phyloP scores from a whole-genome alignment of 2,113 vertebrate species.

The Ammodytes dubius region DNA sequence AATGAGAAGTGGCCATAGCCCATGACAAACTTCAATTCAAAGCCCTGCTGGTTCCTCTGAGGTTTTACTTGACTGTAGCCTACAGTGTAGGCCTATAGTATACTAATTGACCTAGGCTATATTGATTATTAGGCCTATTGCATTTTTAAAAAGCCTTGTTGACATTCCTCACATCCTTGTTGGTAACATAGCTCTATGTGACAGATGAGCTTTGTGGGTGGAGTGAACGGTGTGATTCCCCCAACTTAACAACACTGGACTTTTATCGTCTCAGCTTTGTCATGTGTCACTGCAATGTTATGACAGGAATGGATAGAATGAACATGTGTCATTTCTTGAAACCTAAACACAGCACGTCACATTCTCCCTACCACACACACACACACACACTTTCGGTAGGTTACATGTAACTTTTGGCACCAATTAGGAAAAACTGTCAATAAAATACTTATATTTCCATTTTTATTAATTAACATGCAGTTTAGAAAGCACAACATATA shows the following conservation, averaged over 20 bases:
- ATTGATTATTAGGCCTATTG: neutral
- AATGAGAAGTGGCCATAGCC: conserved; percentile 53
- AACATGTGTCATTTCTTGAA: conserved; percentile 26
- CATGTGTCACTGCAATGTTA: conserved; percentile 47
- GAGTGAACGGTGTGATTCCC: neutral
- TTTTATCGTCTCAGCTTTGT: neutral
- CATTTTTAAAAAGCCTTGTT: neutral
- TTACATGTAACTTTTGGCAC: neutral
- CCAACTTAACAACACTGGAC: conserved; percentile 2
- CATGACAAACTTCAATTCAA: neutral
- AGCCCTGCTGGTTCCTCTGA: neutral
- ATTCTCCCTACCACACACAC: neutral
- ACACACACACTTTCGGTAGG: neutral
- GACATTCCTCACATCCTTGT: conserved; percentile 6
- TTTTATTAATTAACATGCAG: conserved; percentile 27
- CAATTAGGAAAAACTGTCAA: neutral
- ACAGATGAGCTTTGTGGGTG: conserved; percentile 10
- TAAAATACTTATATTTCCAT: neutral
- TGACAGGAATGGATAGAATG: conserved; percentile 54
- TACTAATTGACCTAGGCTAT: no score
- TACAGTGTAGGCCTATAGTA: no score
- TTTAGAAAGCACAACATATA: neutral
- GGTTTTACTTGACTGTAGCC: neutral
- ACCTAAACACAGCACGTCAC: conserved; percentile 22
- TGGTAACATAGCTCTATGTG: neutral